phyloP scores from a whole-genome alignment of 2,113 vertebrate species.

The Suncus etruscus region DNA sequence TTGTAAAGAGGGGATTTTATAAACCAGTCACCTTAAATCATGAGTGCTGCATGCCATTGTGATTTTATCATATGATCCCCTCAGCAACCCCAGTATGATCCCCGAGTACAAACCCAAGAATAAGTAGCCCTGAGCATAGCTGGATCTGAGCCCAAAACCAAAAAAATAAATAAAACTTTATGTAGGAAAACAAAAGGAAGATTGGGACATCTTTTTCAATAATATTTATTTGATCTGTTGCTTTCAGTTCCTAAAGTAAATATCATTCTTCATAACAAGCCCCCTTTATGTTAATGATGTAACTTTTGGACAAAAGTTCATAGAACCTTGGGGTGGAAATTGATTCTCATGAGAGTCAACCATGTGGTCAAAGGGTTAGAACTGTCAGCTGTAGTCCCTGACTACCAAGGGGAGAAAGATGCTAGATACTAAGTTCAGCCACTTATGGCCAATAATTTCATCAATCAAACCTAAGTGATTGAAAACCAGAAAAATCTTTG shows the following conservation, averaged over 20 bases:
- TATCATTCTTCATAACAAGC: background rate
- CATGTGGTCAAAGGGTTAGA: background rate
- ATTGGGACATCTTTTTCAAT: background rate
- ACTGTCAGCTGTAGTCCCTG: background rate
- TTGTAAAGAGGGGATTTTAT: background rate
- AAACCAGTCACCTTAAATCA: background rate
- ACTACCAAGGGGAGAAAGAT: background rate
- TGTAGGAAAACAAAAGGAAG: too few species aligned
- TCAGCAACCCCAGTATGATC: too few species aligned
- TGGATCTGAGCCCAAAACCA: too few species aligned
- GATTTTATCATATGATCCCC: background rate
- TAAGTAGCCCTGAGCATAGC: too few species aligned
- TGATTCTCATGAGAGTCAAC: background rate
- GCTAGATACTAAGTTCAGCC: background rate
- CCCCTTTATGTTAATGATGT: conserved; percentile 1
- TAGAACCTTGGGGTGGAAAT: background rate
- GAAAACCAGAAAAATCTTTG: background rate
- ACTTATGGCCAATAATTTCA: background rate
- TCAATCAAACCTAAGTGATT: background rate
- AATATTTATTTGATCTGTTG: background rate
- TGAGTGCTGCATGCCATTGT: background rate
- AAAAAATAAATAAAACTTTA: too few species aligned
- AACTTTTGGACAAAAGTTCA: background rate
- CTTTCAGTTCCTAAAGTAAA: conserved; percentile 32
- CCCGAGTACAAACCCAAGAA: too few species aligned